Percentiles rank a stretch among this genome's conserved stretches.
Evolutionary conservation across 2,888 invertebrate species (phyloP).

Genomic region (Rhagium mordax): DNA sequence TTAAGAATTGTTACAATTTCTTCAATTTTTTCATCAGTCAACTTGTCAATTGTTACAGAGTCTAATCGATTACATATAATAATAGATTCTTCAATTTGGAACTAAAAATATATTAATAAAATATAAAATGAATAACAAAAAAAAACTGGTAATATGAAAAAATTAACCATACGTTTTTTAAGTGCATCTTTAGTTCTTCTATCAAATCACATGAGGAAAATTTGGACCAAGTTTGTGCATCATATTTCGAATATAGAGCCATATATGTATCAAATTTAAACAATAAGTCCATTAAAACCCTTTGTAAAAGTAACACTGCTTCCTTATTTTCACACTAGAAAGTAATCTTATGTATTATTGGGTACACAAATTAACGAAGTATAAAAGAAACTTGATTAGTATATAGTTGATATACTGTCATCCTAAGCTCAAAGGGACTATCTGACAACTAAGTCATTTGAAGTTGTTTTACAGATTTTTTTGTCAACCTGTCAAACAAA

Average conservation of each 20-base stretch:
- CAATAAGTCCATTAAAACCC: slow-evolving; percentile 48
- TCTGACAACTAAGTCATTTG: no score
- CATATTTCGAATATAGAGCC: slow-evolving; percentile 52
- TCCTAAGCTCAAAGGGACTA: no score
- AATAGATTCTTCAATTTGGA: slow-evolving; percentile 61
- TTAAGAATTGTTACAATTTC: slow-evolving; percentile 56
- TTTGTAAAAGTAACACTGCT: slow-evolving; percentile 33
- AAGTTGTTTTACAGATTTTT: no score
- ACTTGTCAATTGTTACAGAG: slow-evolving; percentile 39
- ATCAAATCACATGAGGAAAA: slow-evolving; percentile 68
- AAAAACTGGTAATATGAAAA: no score
- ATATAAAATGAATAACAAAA: not conserved
- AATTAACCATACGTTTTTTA: slow-evolving; percentile 69
- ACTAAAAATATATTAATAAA: slow-evolving; percentile 53
- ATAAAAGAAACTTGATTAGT: no score
- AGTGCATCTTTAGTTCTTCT: slow-evolving; percentile 64
- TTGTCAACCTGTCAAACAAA: no score
- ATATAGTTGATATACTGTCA: no score
- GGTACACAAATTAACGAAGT: no score
- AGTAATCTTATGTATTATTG: no score
- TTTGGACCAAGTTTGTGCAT: slow-evolving; percentile 67
- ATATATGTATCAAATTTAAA: slow-evolving; percentile 69
- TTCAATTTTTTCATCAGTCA: slow-evolving; percentile 53
- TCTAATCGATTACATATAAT: slow-evolving; percentile 61
- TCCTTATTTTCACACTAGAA: slow-evolving; percentile 39